Evolutionary conservation across 1,140 invertebrate species (phyloP).

Genomic region (silkworm (Bombyx mori)): ASM3026992v2 NC_085124.1:7614501-7615000

Average conservation of each 20-base stretch:
- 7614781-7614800: no score
- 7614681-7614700: no score
- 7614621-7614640: slow-evolving; percentile 1
- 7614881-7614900: slow-evolving; percentile 24
- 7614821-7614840: not conserved
- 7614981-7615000: slow-evolving; percentile 96
- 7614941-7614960: slow-evolving; percentile 88
- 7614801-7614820: not conserved
- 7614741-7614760: no score
- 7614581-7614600: no score
- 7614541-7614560: not conserved
- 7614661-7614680: no score
- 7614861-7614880: slow-evolving; percentile 61
- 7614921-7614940: slow-evolving; percentile 84
- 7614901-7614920: slow-evolving; percentile 28
- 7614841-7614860: slow-evolving; percentile 28
- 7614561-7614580: no score
- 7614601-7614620: slow-evolving; percentile 9
- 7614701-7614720: no score
- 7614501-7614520: no score
- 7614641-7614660: no score
- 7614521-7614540: not conserved
- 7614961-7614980: slow-evolving; percentile 90
- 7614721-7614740: no score
- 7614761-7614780: no score